phyloP scores from a whole-genome alignment of 1,140 invertebrate genomes.

The Scaptomyza pallida region DNA sequence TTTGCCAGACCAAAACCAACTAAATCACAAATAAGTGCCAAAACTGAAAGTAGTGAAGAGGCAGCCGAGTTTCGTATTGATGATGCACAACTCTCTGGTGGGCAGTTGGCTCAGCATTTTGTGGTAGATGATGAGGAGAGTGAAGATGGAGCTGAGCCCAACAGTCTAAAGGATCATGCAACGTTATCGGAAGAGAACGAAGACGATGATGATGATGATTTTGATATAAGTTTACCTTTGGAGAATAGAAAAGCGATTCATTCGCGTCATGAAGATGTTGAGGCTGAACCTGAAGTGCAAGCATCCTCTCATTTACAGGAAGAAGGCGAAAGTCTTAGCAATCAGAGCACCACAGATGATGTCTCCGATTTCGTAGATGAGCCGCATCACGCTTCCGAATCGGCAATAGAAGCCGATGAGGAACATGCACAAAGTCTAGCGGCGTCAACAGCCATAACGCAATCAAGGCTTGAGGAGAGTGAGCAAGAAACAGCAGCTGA shows the following conservation, averaged over 20 bases:
- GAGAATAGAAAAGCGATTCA: conserved; percentile 49
- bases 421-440: conserved; percentile 7
- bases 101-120: conserved; percentile 75
- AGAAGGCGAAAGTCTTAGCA: conserved; percentile 51
- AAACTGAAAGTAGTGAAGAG: conserved; percentile 50
- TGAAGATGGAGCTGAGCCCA: conserved; percentile 28
- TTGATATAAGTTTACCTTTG: conserved; percentile 66
- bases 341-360: conserved; percentile 79
- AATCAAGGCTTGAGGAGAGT: conserved; percentile 28
- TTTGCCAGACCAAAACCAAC: conserved; percentile 24
- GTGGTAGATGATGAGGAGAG: conserved; percentile 57
- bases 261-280: conserved; percentile 55
- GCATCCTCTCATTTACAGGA: conserved; percentile 5
- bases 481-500: conserved; percentile 15
- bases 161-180: conserved; percentile 6
- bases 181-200: conserved; percentile 2
- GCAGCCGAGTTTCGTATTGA: conserved; percentile 70
- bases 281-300: conserved; percentile 3
- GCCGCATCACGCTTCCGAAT: conserved; percentile 22
- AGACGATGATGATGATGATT: conserved; percentile 59
- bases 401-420: conserved; percentile 28
- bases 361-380: conserved; percentile 76
- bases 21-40: conserved; percentile 52
- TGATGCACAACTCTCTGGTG: conserved; percentile 73
- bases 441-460: not conserved